Conservation (phyloP, 2,113 vertebrate species). For the Lepus timidus region DNA sequence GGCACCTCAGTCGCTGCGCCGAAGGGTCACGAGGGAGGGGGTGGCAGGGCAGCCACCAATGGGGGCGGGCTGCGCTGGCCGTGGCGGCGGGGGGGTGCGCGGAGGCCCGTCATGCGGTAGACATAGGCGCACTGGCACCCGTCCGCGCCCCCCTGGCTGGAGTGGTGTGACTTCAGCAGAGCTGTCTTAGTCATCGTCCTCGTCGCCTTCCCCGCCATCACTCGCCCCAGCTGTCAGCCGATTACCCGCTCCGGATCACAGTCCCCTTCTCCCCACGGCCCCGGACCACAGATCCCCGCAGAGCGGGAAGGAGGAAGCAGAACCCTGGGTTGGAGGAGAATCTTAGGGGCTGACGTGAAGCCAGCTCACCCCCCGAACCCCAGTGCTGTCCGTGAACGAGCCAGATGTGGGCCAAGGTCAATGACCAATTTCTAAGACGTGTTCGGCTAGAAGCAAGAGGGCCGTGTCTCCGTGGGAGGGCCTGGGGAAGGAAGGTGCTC, state of each 20-base stretch:
- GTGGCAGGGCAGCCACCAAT: neutral
- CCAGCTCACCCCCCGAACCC: too few species aligned
- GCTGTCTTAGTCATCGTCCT: neutral
- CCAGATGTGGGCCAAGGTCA: neutral
- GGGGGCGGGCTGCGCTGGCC: neutral
- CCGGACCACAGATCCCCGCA: neutral
- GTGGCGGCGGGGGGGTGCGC: fast-evolving
- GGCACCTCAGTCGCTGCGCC: fast-evolving
- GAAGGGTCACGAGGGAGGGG: neutral
- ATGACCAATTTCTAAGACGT: fast-evolving
- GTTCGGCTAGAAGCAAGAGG: neutral
- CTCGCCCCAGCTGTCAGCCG: neutral
- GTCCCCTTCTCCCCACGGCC: neutral
- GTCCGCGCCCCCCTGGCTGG: neutral
- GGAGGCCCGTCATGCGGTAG: neutral
- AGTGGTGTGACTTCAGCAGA: neutral
- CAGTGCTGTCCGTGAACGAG: neutral
- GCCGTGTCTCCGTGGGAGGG: too few species aligned
- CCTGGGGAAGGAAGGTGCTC: neutral
- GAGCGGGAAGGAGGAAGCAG: neutral
- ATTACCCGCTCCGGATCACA: neutral
- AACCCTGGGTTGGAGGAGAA: fast-evolving
- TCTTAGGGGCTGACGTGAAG: neutral
- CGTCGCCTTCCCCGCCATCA: neutral
- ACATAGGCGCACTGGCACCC: neutral